Base-by-base conservation (phyloP, 2,888 invertebrate species). In the Phoenoteleia sp. region DNA sequence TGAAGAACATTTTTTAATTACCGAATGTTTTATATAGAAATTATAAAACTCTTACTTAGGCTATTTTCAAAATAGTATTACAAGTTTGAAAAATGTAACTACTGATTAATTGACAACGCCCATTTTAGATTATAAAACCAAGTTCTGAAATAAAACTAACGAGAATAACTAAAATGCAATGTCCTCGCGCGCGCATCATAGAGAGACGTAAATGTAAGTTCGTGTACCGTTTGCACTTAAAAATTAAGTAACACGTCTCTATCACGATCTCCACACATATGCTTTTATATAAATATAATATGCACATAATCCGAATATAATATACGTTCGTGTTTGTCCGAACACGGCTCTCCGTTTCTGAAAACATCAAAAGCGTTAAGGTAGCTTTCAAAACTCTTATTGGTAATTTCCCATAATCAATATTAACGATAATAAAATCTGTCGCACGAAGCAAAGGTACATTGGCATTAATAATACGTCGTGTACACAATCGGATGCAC, bases 381-480 rank as follows among this genome's bases (percentile, higher is more conserved):
- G 66, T 74, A 72, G 75, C 76, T 81, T 66, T 77, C 60, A 75
- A 79, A 80, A 81, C 76, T 75, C 76, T 71, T 81, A 76, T 77
- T 79, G 62, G 39, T 69, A 66, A 74, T 60, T 76, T 58, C 52
- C 27, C 49, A 25, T 60, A 81, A 81, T 81, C 67, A 84, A 71
- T 66, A 49, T 49, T 60, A 82, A 84, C 81, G 66, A 72, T 84
- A 86, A 87, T 82, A 81, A 84, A 86, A 77, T 81, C 62, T 81
- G 49, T 87, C 86, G 87, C 86, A 86, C 87, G 86, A 89, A 88
- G 88, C 88, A 87, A 88, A 90, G 88, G 89, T 89, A 88, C 87
- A 87, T 85, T 86, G 84, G 81, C 85, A 84, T 85, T 87, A 82
- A 86, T 83, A 83, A 83, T 74, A 84, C 29, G 66, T 80, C 56